Evolutionary conservation across 2,888 invertebrate species (phyloP).

Genomic region (Sceliomorpha sp.): DNA sequence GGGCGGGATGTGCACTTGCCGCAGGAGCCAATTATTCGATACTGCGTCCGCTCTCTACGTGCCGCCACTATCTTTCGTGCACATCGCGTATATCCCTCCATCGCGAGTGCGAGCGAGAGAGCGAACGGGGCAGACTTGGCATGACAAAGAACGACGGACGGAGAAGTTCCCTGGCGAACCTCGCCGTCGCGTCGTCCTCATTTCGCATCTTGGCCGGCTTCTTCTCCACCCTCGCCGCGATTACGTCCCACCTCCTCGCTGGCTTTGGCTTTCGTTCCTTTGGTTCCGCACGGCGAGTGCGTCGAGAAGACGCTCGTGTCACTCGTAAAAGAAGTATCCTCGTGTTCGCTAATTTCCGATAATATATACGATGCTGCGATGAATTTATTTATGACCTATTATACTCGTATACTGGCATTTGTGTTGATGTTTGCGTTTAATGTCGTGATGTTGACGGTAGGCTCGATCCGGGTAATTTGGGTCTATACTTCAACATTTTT

Average conservation of each 20-base stretch:
- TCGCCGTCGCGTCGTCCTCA: slow-evolving; percentile 28
- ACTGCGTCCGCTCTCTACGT: slow-evolving; percentile 72
- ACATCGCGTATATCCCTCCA: slow-evolving; percentile 71
- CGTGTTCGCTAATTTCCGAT: neutral
- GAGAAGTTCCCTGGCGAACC: slow-evolving; percentile 19
- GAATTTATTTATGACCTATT: too few relatives aligned
- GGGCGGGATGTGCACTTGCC: slow-evolving; percentile 80
- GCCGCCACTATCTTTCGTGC: slow-evolving; percentile 74
- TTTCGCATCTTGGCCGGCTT: slow-evolving; percentile 42
- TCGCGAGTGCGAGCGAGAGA: slow-evolving; percentile 39
- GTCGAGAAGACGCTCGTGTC: slow-evolving; percentile 41
- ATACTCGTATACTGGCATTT: too few relatives aligned
- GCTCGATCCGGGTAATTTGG: too few relatives aligned
- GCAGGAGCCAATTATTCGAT: slow-evolving; percentile 81
- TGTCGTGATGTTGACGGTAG: too few relatives aligned
- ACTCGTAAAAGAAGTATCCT: neutral
- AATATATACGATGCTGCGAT: too few relatives aligned
- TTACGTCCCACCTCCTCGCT: slow-evolving; percentile 27
- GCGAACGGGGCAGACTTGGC: slow-evolving; percentile 41
- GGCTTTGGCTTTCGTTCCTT: slow-evolving; percentile 9
- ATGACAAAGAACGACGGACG: slow-evolving; percentile 16
- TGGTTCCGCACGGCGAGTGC: slow-evolving; percentile 31
- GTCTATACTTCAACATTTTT: too few relatives aligned
- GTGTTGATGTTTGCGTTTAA: too few relatives aligned
- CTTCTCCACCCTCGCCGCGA: slow-evolving; percentile 22